Evolutionary conservation across 1,140 invertebrate species (phyloP), one percentile per base, ranked within the genome.

Genomic region (Metaphire vulgaris): DNA sequence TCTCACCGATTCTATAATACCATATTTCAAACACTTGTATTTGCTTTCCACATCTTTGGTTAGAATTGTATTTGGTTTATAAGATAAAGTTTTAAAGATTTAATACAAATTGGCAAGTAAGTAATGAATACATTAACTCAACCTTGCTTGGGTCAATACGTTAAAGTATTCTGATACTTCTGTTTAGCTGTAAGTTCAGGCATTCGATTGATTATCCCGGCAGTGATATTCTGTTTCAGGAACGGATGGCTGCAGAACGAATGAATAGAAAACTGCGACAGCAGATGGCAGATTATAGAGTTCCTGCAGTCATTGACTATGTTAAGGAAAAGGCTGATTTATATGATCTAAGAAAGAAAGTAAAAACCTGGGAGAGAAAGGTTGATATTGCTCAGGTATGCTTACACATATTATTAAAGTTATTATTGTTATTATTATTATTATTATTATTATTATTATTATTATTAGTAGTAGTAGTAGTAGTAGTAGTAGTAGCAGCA

Each of bases 351-450:
- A 80, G 84, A 76, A 86, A 85, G 79, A 85, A 86, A 78, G 82
- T 86, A 2, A 84, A 84, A 78, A 85, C 81, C 77, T 87, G 86
- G 86, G 84, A 86, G 74, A 82, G 86, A 74, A 87, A 87, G 81
- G 85, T 87, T 21, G 86, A 86, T 79, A 87, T 87, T 78, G 85
- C 85, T 26, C 82, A 85, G 75, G 86, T 86, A 83, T 2, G 69
- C 15, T 69, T 14, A 69, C 2, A 69, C 6, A 29, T 6, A 21
- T 32, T 15, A 14, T 33, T 29, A 6, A 30, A 32, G 1, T 68
- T 21, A 16, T 26, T 32, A 31, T 21, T 30, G 32, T 31, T 29
- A 30, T 32, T 31, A 68, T 6, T 67, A 32, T 68, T 65, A n/a
- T 69, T 14, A n/a, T 15, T 31, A 30, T 33, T 21, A n/a, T 28